phyloP scores from a whole-genome alignment of 1,140 invertebrate genomes.

The Delia radicum region DNA sequence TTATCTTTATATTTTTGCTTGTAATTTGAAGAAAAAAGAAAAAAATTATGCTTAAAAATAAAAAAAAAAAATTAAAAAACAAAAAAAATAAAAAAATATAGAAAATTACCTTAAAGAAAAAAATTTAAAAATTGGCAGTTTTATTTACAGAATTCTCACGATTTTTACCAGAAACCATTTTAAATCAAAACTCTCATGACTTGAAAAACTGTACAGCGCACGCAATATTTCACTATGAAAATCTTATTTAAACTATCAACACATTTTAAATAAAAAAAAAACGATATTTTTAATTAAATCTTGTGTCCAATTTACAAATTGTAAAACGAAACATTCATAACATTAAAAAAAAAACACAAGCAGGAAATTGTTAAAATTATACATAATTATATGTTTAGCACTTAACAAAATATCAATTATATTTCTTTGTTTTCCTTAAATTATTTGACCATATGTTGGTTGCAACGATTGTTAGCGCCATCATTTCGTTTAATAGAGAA shows the following conservation, averaged over 20 bases:
- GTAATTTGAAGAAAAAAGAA: conserved; percentile 16
- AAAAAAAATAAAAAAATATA: conserved; percentile 11
- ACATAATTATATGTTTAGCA: background rate
- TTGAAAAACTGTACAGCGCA: background rate
- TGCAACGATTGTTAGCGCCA: too few relatives aligned
- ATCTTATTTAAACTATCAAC: background rate
- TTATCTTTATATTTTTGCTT: conserved; percentile 14
- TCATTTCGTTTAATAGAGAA: too few relatives aligned
- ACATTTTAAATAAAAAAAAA: background rate
- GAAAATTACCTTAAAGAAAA: conserved; percentile 12
- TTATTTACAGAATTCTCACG: background rate
- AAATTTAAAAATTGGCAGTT: background rate
- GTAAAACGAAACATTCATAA: too few relatives aligned
- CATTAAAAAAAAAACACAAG: background rate
- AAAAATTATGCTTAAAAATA: background rate
- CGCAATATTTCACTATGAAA: background rate
- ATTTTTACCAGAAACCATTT: background rate
- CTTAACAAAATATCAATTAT: background rate
- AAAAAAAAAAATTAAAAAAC: conserved; percentile 8
- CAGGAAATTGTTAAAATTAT: background rate
- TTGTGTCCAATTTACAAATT: background rate
- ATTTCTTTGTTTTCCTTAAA: background rate
- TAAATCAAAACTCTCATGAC: too few relatives aligned
- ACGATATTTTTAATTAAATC: background rate
- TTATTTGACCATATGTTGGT: background rate